Evolutionary conservation across 2,113 vertebrate genomes (phyloP).

Genomic region (Calyptomena viridis): DNA sequence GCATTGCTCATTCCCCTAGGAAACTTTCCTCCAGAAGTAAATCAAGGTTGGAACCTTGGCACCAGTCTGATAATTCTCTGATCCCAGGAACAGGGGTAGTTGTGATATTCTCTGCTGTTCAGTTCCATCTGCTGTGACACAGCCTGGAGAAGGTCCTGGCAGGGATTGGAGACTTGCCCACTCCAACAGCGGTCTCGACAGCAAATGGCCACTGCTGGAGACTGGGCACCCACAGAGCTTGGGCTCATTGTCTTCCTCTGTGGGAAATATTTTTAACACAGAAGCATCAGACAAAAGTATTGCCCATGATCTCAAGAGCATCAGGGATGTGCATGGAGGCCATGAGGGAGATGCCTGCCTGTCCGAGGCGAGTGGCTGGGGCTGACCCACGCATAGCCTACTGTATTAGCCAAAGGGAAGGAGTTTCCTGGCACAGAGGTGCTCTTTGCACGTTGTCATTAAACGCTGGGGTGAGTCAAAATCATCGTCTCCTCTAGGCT

Average conservation of each 20-base stretch:
- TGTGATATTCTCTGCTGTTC: neutral
- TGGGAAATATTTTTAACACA: neutral
- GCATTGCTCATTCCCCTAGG: neutral
- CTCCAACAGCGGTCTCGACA: neutral
- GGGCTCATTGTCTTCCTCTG: neutral
- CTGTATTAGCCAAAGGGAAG: neutral
- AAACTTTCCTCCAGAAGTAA: neutral
- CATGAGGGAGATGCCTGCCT: neutral
- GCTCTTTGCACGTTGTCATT: neutral
- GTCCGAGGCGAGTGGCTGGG: accelerated
- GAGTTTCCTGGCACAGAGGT: neutral
- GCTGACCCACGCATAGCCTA: neutral
- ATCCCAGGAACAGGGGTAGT: neutral
- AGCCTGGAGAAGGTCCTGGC: neutral
- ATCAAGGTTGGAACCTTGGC: neutral
- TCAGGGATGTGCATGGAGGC: neutral
- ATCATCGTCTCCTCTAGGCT: neutral
- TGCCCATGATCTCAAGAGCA: neutral
- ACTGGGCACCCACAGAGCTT: neutral
- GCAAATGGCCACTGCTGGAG: neutral
- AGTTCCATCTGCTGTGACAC: neutral
- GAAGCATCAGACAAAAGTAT: neutral
- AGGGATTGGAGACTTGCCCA: accelerated
- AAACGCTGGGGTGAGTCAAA: neutral
- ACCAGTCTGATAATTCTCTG: neutral